Evolutionary conservation across 2,888 invertebrate species (phyloP), one percentile per base, ranked within the genome.

Genomic region (Caenorhabditis sp.): DNA sequence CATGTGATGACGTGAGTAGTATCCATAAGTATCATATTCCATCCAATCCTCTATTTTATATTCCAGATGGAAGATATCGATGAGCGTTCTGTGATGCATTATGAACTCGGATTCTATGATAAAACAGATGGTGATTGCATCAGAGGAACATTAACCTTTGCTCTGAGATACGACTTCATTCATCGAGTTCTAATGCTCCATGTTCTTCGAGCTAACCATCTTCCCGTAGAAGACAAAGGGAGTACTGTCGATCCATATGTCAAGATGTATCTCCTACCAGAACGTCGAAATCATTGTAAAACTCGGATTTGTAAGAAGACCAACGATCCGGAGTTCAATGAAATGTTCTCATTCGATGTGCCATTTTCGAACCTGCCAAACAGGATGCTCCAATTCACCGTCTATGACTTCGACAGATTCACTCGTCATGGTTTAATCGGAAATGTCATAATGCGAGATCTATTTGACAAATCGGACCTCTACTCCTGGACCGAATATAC

Each of bases 241-340:
- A 93, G 93, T 10, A 93, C 93, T 87, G 93, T 93, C 73, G 94
- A 94, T 88, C 94, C 94, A 0, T 94, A 94, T 89, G 92, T 94
- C 78, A 94, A 94, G 89, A 91, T 94, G 62, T 93, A 93, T 88
- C 91, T 94, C 0, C 89, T 94, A 17, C 94, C 94, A 0, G 94
- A 94, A 85, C 90, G 93, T 79, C 93, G 93, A 89, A 93, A 93
- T 89, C 94, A 93, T 88, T 93, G 92, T 88, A 93, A 93, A 88
- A 94, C 94, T 2, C 93, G 93, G 88, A 90, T 90, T 43, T 76
- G 78, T 49, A 75, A 76, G 23, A 78, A 80, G 63, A 83, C 71
- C 21, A 59, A 73, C 17, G 80, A 83, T 68, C 83, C 85, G 31
- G 86, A 86, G 52, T 84, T 85, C 66, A 86, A 86, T 63, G 86